Evolutionary conservation across 1,140 invertebrate species (phyloP).

Genomic region (Latrodectus geometricus): DNA sequence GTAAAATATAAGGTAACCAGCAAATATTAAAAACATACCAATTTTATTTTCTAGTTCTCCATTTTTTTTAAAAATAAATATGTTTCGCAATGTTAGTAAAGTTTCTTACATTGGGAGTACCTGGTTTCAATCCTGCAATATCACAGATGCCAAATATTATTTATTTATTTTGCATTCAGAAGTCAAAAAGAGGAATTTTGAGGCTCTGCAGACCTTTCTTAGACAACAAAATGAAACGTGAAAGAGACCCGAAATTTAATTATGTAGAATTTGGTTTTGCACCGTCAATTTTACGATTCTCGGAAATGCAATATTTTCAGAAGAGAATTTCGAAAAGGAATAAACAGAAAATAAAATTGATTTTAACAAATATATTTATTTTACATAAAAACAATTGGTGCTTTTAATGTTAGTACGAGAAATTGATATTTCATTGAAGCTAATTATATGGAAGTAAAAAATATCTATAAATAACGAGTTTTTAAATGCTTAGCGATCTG

Average conservation of each 20-base stretch:
- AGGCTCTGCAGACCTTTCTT: slow-evolving; percentile 4
- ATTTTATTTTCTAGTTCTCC: not conserved
- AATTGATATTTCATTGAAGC: too few relatives aligned
- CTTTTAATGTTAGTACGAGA: too few relatives aligned
- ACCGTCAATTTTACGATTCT: slow-evolving; percentile 24
- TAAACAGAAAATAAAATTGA: too few relatives aligned
- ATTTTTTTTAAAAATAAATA: not conserved
- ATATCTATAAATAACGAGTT: too few relatives aligned
- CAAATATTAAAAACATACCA: not conserved
- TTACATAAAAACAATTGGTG: too few relatives aligned
- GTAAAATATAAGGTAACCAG: not conserved
- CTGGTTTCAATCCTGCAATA: slow-evolving; percentile 33
- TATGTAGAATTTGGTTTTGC: slow-evolving; percentile 26
- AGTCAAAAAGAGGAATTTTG: slow-evolving; percentile 30
- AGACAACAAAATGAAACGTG: slow-evolving; percentile 8
- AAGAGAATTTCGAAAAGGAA: too few relatives aligned
- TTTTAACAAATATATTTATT: too few relatives aligned
- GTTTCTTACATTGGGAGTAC: not conserved
- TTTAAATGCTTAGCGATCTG: too few relatives aligned
- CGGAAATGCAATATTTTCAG: too few relatives aligned
- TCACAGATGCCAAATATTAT: not conserved
- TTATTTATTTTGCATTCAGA: slow-evolving; percentile 1
- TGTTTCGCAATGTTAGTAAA: too few relatives aligned
- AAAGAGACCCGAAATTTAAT: slow-evolving; percentile 43
- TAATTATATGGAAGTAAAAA: too few relatives aligned